A percentile compares a stretch with the other conserved stretches of the same genome.
Evolutionary conservation across 2,888 invertebrate genomes (phyloP).

Genomic region (Pyrochroa serraticornis): DNA sequence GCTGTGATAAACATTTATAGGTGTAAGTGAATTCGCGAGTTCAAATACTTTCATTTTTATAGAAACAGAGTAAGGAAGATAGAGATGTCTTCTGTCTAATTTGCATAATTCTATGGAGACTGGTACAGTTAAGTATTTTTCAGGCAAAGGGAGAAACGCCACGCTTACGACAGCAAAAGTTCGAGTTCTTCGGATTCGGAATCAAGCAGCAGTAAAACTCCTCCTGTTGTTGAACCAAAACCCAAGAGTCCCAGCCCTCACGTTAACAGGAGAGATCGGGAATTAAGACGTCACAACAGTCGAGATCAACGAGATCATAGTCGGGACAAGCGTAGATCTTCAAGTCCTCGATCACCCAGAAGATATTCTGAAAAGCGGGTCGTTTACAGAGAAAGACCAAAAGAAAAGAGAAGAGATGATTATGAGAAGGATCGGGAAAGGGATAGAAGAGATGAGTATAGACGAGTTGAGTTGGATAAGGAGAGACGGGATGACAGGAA

Average conservation of each 20-base stretch:
- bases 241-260: conserved; percentile 29
- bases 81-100: too few species aligned
- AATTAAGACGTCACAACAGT: conserved; percentile 2
- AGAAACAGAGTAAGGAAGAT: too few species aligned
- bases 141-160: conserved; percentile 86
- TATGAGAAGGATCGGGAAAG: conserved; percentile 38
- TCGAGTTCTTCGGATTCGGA: conserved; percentile 59
- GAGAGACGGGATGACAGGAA: conserved; percentile 30
- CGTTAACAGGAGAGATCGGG: conserved; percentile 22
- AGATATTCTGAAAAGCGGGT: conserved; percentile 33
- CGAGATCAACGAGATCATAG: conserved; percentile 8
- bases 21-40: too few species aligned
- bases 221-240: conserved; percentile 29
- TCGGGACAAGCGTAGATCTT: conserved; percentile 7
- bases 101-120: too few species aligned
- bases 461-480: too few species aligned
- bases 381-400: conserved; percentile 28
- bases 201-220: conserved; percentile 44
- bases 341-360: conserved; percentile 29
- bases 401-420: conserved; percentile 24
- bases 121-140: too few species aligned
- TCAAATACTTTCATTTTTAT: too few species aligned
- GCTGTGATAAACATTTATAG: too few species aligned
- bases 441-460: conserved; percentile 35
- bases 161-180: conserved; percentile 63